phyloP scores from a whole-genome alignment of 2,888 invertebrate species.

The Lasioglossum morio region DNA sequence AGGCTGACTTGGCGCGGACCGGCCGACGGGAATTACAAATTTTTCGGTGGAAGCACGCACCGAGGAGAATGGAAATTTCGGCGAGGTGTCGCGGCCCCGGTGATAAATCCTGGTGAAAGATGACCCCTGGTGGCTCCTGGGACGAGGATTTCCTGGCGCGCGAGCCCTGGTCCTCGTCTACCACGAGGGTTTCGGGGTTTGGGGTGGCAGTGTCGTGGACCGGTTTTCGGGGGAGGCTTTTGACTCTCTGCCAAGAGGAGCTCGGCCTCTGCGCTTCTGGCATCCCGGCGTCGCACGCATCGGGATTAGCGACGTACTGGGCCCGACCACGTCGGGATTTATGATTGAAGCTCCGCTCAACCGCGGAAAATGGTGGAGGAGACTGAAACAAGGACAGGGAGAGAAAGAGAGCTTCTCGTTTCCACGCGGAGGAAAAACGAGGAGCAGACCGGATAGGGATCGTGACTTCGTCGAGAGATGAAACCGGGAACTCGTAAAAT shows the following conservation, averaged over 20 bases:
- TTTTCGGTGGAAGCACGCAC: constrained; percentile 34
- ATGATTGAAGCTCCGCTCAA: constrained; percentile 78
- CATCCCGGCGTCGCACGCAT: constrained; percentile 69
- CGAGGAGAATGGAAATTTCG: constrained; percentile 51
- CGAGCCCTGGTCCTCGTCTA: constrained; percentile 40
- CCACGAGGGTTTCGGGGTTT: constrained; percentile 11
- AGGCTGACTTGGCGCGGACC: not conserved
- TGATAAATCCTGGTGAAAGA: constrained; percentile 65
- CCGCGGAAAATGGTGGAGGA: constrained; percentile 68
- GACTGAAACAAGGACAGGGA: not conserved
- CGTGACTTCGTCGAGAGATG: constrained; percentile 39
- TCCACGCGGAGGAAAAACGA: not conserved
- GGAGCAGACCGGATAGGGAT: constrained; percentile 25
- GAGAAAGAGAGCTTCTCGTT: not conserved
- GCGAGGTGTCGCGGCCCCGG: constrained; percentile 51
- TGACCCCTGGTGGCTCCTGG: constrained; percentile 52
- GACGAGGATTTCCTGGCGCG: constrained; percentile 62
- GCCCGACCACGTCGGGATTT: constrained; percentile 75
- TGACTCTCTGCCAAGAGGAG: constrained; percentile 75
- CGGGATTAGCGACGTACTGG: constrained; percentile 74
- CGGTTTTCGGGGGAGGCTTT: constrained; percentile 58
- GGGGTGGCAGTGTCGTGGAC: constrained; percentile 32
- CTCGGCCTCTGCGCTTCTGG: constrained; percentile 61
- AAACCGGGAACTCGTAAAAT: constrained; percentile 72
- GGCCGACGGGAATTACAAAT: constrained; percentile 35